phyloP scores from a whole-genome alignment of 2,797 vertebrate species.

The Cynodonichthys magdalenae region DNA sequence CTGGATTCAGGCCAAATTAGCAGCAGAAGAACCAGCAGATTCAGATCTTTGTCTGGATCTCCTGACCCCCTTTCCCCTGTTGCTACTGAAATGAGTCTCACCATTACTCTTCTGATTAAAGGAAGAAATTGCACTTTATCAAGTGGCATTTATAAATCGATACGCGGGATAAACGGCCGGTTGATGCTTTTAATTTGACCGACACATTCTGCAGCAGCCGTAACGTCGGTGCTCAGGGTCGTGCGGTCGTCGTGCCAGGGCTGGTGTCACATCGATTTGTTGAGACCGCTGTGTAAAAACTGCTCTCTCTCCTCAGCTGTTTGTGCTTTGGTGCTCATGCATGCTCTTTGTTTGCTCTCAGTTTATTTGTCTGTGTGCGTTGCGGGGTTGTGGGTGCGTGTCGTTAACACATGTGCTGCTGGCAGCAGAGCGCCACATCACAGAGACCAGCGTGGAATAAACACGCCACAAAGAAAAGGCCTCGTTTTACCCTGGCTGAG shows the following conservation, averaged over 20 bases:
- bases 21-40: slow-evolving; percentile 6
- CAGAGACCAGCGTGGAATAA: slow-evolving; percentile 31
- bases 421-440: slow-evolving; percentile 14
- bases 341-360: slow-evolving; percentile 24
- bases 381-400: slow-evolving; percentile 2
- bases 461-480: slow-evolving; percentile 38
- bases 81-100: slow-evolving; percentile 19
- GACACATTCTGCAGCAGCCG: slow-evolving; percentile 25
- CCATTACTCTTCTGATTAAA: slow-evolving; percentile 71
- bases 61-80: neutral
- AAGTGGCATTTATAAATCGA: slow-evolving; percentile 32
- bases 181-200: slow-evolving; percentile 41
- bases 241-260: slow-evolving; percentile 3
- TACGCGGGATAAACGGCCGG: slow-evolving; percentile 41
- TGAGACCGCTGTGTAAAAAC: slow-evolving; percentile 9
- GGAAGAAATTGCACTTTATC: slow-evolving; percentile 61
- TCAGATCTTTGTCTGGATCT: neutral
- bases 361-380: slow-evolving; percentile 36
- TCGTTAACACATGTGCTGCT: slow-evolving; percentile 26
- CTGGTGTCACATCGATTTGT: slow-evolving; percentile 16
- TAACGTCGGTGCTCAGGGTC: slow-evolving; percentile 32
- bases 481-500: slow-evolving; percentile 9
- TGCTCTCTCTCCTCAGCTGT: neutral
- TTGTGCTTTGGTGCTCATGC: slow-evolving; percentile 22
- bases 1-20: slow-evolving; percentile 37